phyloP scores from a whole-genome alignment of 2,888 invertebrate genomes.

The Zaprionus obscuricornis region DNA sequence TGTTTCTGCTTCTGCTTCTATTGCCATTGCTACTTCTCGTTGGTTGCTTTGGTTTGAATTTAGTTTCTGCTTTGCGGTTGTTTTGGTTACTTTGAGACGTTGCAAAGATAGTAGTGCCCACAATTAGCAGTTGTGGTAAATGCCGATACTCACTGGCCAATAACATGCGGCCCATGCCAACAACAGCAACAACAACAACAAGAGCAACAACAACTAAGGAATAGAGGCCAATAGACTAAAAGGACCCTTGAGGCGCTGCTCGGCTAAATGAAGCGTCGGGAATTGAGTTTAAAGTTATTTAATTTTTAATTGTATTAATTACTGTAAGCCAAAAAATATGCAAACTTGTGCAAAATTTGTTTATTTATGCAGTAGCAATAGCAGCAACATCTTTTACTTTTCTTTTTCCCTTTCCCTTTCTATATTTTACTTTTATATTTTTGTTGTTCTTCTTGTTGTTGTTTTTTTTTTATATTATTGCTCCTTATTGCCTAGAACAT shows the following conservation, averaged over 20 bases:
- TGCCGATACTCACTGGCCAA: too few relatives aligned
- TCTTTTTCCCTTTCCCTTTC: not conserved
- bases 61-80: not conserved
- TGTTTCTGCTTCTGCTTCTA: not conserved
- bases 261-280: slow-evolving; percentile 48
- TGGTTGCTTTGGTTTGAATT: slow-evolving; percentile 1
- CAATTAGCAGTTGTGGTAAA: too few relatives aligned
- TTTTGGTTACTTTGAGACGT: slow-evolving; percentile 28
- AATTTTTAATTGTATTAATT: slow-evolving; percentile 74
- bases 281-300: slow-evolving; percentile 65
- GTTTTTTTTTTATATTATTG: not conserved
- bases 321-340: slow-evolving; percentile 40
- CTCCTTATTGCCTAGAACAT: slow-evolving; percentile 18
- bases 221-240: too few relatives aligned
- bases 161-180: too few relatives aligned
- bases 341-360: slow-evolving; percentile 51
- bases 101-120: too few relatives aligned
- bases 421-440: not conserved
- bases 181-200: not conserved
- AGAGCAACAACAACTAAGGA: too few relatives aligned
- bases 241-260: too few relatives aligned
- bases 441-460: slow-evolving; percentile 9
- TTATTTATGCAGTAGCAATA: slow-evolving; percentile 66
- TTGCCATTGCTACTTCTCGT: not conserved
- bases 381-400: slow-evolving; percentile 16